Evolutionary conservation across 2,888 invertebrate species (phyloP), one percentile per base, ranked within the genome.

Genomic region (Trimorus sp.): DNA sequence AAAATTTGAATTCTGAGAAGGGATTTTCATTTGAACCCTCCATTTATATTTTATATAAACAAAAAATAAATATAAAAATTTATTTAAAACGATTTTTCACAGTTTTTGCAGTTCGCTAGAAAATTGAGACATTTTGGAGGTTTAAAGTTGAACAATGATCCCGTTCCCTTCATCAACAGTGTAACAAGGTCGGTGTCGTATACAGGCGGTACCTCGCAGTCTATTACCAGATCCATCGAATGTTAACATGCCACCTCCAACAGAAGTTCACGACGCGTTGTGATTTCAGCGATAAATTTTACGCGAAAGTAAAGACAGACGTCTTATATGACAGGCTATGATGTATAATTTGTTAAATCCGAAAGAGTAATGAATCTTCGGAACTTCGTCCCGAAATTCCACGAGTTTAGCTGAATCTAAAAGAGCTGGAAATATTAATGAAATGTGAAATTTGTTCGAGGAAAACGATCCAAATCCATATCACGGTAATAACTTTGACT

Each of bases 191-290:
- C 56, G 60, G 65, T 65, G 77, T 73, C 77, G 59, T 66, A 69
- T 73, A 77, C 81, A 74, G 73, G 59, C 71, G 73, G 65, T 71
- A 68, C 73, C 63, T 73, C 63, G 59, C 73, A 69, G 77, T 82
- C 74, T 82, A 82, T 77, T 82, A 82, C 73, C 54, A 65, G 69
- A 82, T 82, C 69, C 77, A 82, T 77, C 81, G 73, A 82, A 82
- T 82, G 81, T 82, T 81, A 81, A 81, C 77, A 81, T 68, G 81
- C 77, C 81, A 60, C 81, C 81, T 81, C 58, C 65, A 81, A 81
- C 81, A 77, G 71, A 77, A 69, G 77, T 81, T 77, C 75, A 73
- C 68, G 77, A 77, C 77, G 48, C 71, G 45, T 69, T 70, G 62
- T 68, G 68, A 77, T 81, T 81, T 68, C 63, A 62, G 38, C 60